Evolutionary conservation across 2,797 vertebrate genomes (phyloP), one percentile per base, ranked within the genome.

Genomic region (Muscicapa striata): DNA sequence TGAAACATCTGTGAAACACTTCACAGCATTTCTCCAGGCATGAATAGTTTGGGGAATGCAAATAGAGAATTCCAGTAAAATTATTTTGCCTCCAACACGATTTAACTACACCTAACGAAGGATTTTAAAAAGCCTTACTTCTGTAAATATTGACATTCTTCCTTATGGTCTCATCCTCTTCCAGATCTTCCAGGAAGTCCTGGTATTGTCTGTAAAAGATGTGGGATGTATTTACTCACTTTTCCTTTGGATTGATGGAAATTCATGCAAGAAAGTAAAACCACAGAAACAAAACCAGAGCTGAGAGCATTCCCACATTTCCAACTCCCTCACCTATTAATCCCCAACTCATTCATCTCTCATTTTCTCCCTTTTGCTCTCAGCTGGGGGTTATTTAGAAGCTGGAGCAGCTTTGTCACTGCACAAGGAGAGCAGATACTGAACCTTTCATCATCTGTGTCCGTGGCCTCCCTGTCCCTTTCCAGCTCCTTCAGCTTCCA

Each of bases 141-240:
- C 97, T 98, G 94, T 99, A 99, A 97, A 99, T 99, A 97, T 99
- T 99, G 83, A 99, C 74, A 54, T 99, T 99, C 97, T 99, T 99
- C 94, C 99, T 98, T 90, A 99, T 98, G 27, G 98, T 93, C 93
- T 99, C 99, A 95, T 99, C 99, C 94, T 99, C 99, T 96, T 99
- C 99, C 26, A 99, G 98, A 97, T 99, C 99, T 97, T 99, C 99
- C 94, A 99, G 98, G 97, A 99, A 99, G 96, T 99, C 99, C 93
- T 99, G 98, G 97, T 99, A 99, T 97, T 99, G 99, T 75, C 99
- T 99, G 87, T 4, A 94, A 92, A 94, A 87, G 45, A 81, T 32
- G 22, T 38, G 84, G 21, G 24, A 82, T 30, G 9, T 11, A 57
- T 27, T 94, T 62, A 84, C 13, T 69, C 74, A 22, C 26, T 61